Evolutionary conservation across 64 coral and sea anemone genomes (phyloP), one percentile per base, ranked within the genome.

Genomic region (Montipora foliosa): DNA sequence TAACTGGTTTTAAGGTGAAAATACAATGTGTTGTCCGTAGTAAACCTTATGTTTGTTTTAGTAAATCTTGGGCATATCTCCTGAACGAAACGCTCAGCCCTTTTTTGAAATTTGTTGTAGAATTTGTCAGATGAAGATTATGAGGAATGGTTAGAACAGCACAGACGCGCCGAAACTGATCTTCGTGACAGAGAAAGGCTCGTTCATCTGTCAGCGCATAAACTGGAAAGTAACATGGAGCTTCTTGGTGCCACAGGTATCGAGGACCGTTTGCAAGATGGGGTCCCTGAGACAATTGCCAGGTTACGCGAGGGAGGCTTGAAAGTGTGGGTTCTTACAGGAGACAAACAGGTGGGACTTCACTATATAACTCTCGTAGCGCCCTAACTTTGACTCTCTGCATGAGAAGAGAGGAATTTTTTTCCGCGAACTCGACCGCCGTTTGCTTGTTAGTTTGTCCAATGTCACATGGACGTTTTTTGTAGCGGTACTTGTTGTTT

Each of bases 251-350:
- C 98, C 21, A 99, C 98, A 1, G 98, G 98, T 4, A 99, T 99
- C 50, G 98, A 99, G 74, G 98, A 99, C 78, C 95, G 98, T 44
- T 87, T 99, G 74, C 98, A 99, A 49, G 98, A 99, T 74, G 98
- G 95, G 37, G 98, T 99, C 60, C 95, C 98, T 80, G 95, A 99
- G 87, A 92, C 98, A 47, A 99, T 99, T 47, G 98, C 95, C n/a
- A 96, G 76, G 64, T 87, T 99, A 60, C 92, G 98, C n/a, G 84
- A 94, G 55, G 98, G 89, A 58, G 98, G 98, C 25, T 52, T 99
- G 8, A 99, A 99, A 90, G 95, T 99, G 2, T 99, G 98, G 98
- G 98, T 99, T 10, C 89, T 99, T 9, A 99, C 98, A 48, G 98
- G 98, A 9, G 98, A 99, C 74, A 99, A 99, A 77, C 98, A 99